Base-by-base conservation (phyloP, 2,797 vertebrate species). In the Eulemur rubriventer region DNA sequence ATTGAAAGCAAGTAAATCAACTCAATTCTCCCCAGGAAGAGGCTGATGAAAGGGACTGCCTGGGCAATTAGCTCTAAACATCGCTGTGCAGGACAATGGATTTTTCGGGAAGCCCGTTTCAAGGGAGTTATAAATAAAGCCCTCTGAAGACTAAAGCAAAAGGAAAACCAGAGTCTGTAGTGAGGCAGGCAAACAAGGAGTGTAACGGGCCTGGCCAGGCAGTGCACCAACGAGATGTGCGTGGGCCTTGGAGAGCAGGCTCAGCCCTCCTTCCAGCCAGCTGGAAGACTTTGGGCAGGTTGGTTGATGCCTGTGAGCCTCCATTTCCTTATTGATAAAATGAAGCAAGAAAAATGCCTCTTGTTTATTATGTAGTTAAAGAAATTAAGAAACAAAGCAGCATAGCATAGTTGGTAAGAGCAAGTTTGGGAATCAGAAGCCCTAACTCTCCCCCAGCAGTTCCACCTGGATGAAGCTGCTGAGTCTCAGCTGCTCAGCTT, bases 61-160 rank as follows among this genome's bases (percentile, higher is more conserved):
- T 41, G 10, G 48, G 79, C 20, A 80, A 82, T 89, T 41, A 73
- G 55, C 46, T 50, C 26, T n/a, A 79, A 92, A 50, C 28, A 57
- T 22, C 11, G 4, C 63, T 65, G 35, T 70, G 65, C 18, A 2
- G 65, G 72, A 63, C 14, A 46, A 57, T 3, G 28, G 55, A 52
- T 57, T 94, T 94, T 78, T 75, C 2, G 8, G 79, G 38, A 80
- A 94, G 65, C 61, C 55, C n/a, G 67, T 79, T 89, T 92, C 48
- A 65, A 72, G 55, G 57, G 41, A 89, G 24, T 92, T 89, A 94
- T 67, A 92, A 94, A 79, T 84, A 85, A 91, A 94, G 57, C 5
- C 30, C n/a, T 83, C 22, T 28, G n/a, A 57, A 89, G 78, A 79
- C 41, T 35, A 84, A 16, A 14, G 22, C 52, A 76, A 61, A 86